Evolutionary conservation across 2,888 invertebrate species (phyloP).

Genomic region (Acrobasis suavella): DNA sequence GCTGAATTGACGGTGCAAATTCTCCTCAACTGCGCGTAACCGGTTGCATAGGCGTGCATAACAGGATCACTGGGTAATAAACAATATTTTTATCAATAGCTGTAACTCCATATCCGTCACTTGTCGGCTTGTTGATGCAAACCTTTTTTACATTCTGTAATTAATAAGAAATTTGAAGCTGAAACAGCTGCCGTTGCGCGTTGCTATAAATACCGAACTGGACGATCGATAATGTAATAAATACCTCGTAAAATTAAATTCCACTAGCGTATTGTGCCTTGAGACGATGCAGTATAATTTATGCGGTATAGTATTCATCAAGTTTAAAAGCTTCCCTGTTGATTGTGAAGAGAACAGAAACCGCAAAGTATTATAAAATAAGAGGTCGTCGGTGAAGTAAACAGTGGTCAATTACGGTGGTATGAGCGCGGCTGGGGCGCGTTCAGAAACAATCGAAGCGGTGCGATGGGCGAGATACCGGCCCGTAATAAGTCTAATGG

Average conservation of each 20-base stretch:
- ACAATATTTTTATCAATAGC: slow-evolving; percentile 3
- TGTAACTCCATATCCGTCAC: neutral
- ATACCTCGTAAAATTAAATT: slow-evolving; percentile 53
- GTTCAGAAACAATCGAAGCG: slow-evolving; percentile 80
- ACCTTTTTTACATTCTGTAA: slow-evolving; percentile 24
- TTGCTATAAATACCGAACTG: slow-evolving; percentile 49
- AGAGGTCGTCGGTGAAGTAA: slow-evolving; percentile 73
- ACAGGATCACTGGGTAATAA: slow-evolving; percentile 10
- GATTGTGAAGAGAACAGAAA: slow-evolving; percentile 46
- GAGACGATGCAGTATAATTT: slow-evolving; percentile 26
- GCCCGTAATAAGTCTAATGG: slow-evolving; percentile 80
- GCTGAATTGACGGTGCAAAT: slow-evolving; percentile 41
- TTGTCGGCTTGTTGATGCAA: neutral
- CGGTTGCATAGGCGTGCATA: slow-evolving; percentile 16
- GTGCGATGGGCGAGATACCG: slow-evolving; percentile 78
- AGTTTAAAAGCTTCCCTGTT: slow-evolving; percentile 49
- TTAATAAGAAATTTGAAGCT: slow-evolving; percentile 45
- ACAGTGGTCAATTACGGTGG: slow-evolving; percentile 80
- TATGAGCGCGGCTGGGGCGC: slow-evolving; percentile 68
- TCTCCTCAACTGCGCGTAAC: slow-evolving; percentile 26
- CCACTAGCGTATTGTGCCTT: slow-evolving; percentile 22
- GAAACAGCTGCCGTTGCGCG: slow-evolving; percentile 46
- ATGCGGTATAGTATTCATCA: slow-evolving; percentile 37
- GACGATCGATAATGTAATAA: slow-evolving; percentile 49
- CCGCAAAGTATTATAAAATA: slow-evolving; percentile 67